Base-by-base conservation (phyloP, 2,113 vertebrate genomes). In the Bombycilla garrulus region DNA sequence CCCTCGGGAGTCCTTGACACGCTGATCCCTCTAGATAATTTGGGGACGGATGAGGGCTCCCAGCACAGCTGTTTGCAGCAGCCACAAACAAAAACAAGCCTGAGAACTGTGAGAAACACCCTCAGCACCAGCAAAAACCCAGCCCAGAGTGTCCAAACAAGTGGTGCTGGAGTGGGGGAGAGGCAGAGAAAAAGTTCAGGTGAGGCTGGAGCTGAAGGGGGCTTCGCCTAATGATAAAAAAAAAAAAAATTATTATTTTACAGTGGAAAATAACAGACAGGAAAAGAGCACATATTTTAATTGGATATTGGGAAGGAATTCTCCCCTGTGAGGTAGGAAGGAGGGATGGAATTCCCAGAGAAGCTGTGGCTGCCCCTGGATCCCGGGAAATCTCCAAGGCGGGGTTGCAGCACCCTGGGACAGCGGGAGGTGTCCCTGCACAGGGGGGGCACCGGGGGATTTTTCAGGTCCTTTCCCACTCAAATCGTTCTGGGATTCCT, bases 111-210 rank as follows among this genome's bases (percentile, higher is more conserved):
- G 21, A 65, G 51, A 78, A 79, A 35, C 31, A 9, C 40, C 54
- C 18, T 1, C 1, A 4, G 71, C 48, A 21, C 6, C 48, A 2
- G 3, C 4, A 8, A 3, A 78, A 70, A 14, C 5, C 28, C 26
- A 38, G 31, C 19, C 8, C 35, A 8, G 26, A 1, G 9, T 0
- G 6, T 5, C 18, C 8, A 18, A 16, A 35, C 16, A 18, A 6
- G 0, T 12, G 0, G 60, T 0, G 1, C 14, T 16, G 6, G 26
- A n/a, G n/a, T n/a, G 36, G 0, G 56, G 28, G 6, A 1, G 12
- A 70, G 51, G 2, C 23, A 10, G 44, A 42, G 24, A 29, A 4
- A 42, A 29, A 22, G 2, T 0, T 4, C 0, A 23, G 35, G 1
- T 2, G 15, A 26, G 69, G 73, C 28, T 57, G 70, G 31, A 82